A percentile compares a stretch with the other conserved stretches of the same genome.
Evolutionary conservation across 2,113 vertebrate genomes (phyloP).

Genomic region (Myrmecobius fasciatus): DNA sequence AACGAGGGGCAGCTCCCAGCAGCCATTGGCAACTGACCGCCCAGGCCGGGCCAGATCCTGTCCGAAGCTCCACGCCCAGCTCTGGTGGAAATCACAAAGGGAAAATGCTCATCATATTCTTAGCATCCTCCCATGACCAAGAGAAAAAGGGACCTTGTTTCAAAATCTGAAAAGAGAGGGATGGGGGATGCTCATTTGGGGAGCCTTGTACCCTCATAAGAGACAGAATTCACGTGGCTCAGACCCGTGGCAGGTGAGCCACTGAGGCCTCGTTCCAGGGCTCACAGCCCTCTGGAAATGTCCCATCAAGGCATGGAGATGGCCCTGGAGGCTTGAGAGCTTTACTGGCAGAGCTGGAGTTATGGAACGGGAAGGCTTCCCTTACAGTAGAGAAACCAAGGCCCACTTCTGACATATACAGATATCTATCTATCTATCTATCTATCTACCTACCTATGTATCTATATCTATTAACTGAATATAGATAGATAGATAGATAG

Average conservation of each 20-base stretch:
- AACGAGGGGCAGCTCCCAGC: background rate
- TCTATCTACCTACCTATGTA: too few species aligned
- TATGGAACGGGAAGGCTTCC: background rate
- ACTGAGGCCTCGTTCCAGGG: background rate
- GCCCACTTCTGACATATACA: too few species aligned
- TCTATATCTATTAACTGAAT: too few species aligned
- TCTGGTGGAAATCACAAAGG: background rate
- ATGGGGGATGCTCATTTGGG: accelerated
- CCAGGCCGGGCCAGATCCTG: background rate
- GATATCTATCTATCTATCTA: too few species aligned
- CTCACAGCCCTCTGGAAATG: background rate
- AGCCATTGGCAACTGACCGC: background rate
- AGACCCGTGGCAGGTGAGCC: background rate
- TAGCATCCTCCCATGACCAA: background rate
- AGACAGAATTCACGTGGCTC: background rate
- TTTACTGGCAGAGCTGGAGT: background rate
- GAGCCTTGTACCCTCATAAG: accelerated
- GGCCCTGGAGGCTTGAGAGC: background rate
- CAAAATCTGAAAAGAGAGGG: accelerated
- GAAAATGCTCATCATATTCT: accelerated
- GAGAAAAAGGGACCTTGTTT: background rate
- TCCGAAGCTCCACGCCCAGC: background rate
- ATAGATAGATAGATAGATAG: too few species aligned
- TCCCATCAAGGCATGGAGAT: background rate
- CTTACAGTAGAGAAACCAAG: background rate